Percentiles rank a stretch among this genome's conserved stretches.
These are phyloP conservation scores for Ophion ventricosus DNA, from an alignment of 2,888 invertebrate genomes.

Conservation along the genomic window DNA sequence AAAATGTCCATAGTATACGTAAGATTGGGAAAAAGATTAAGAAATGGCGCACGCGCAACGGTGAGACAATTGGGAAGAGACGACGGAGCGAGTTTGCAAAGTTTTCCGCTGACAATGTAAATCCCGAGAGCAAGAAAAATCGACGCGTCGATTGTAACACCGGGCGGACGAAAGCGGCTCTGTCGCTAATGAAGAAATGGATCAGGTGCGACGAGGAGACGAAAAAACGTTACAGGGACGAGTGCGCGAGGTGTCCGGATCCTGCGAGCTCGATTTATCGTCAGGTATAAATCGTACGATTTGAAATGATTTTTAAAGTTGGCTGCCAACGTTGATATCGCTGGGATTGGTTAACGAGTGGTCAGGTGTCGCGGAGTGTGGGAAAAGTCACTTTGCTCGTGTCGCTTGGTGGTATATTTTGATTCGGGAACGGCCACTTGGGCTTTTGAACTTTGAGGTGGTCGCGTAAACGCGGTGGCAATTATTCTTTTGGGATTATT, in stretches of 20 bases:
- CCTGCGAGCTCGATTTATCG: slow-evolving; percentile 89
- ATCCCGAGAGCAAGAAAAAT: slow-evolving; percentile 68
- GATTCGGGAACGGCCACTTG: no score
- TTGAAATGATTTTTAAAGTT: no score
- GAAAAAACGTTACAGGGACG: slow-evolving; percentile 85
- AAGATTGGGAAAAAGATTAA: slow-evolving; percentile 86
- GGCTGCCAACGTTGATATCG: no score
- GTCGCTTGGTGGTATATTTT: no score
- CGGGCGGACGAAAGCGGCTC: slow-evolving; percentile 86
- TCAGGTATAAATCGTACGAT: not conserved
- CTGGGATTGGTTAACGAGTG: no score
- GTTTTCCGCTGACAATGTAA: slow-evolving; percentile 85
- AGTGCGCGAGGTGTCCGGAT: slow-evolving; percentile 87
- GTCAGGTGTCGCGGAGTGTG: no score
- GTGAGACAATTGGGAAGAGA: slow-evolving; percentile 83
- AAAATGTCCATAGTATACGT: slow-evolving; percentile 84
- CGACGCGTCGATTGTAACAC: slow-evolving; percentile 82
- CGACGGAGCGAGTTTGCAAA: slow-evolving; percentile 86
- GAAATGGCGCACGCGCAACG: slow-evolving; percentile 87
- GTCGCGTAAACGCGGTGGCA: no score
- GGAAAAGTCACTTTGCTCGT: no score
- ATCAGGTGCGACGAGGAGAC: slow-evolving; percentile 86
- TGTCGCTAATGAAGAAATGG: slow-evolving; percentile 89
- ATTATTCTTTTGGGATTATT: no score
- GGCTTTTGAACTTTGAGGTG: no score